Base-by-base conservation (phyloP, 2,113 vertebrate genomes). In the Scalopus aquaticus region DNA sequence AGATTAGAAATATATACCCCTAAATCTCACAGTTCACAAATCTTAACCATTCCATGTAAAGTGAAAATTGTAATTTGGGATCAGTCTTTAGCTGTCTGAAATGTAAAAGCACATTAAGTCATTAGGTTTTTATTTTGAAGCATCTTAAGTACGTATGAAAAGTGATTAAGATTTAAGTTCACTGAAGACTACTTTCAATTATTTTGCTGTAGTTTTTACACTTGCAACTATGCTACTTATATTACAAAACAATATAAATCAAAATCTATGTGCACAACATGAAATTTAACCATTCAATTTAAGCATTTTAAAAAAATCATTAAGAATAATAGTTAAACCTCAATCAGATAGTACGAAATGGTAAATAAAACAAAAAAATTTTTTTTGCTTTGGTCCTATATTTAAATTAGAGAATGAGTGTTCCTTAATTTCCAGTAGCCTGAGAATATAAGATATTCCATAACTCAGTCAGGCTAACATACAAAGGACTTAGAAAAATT, bases 241-340 rank as follows among this genome's bases (percentile, higher is more conserved):
- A 84, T 88, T 93, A 91, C 28, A 42, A 91, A 95, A 72, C 44
- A 92, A 84, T 54, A 67, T 64, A 85, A 91, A 95, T 89, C 16
- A 95, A 9, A 32, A 85, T 76, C 22, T 93, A 58, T 46, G 54
- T 70, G 91, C 44, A 80, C 28, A 78, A 84, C 73, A 35, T 89
- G 44, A 96, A 94, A 92, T 69, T 67, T 24, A 46, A 77, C 32
- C 73, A 91, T n/a, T 82, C 90, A 76, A 77, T 56, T 76, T 44
- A 94, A 96, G 80, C 26, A 74, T 44, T 69, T 87, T 42, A 82
- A 93, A 60, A 89, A 88, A 82, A 72, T 30, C 15, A 83, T 46
- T 83, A 72, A 82, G 56, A 84, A 85, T 22, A 70, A 87, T 5
- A 67, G 19, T 69, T 79, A 90, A 73, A 86, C 60, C 17, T 95